Conservation (phyloP, 2,113 vertebrate genomes). For the Nannospalax galili region DNA sequence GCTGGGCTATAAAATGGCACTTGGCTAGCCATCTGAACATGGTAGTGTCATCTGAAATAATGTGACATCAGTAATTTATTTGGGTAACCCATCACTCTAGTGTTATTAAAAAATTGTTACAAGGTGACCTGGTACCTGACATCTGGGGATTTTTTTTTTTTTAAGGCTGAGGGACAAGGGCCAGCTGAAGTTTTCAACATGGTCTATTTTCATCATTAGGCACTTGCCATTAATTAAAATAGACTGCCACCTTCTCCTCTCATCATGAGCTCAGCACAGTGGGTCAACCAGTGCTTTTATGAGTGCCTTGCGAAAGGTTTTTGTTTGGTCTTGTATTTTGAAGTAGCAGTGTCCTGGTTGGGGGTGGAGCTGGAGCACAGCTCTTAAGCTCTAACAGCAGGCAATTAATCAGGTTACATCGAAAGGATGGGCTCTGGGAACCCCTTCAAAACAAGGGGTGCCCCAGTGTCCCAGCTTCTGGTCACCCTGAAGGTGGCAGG, state of each 20-base stretch:
- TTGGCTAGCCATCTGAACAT: not conserved
- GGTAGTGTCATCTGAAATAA: not conserved
- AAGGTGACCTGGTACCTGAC: not conserved
- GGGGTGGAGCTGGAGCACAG: not conserved
- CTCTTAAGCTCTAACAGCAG: not conserved
- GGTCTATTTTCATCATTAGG: conserved; percentile 64
- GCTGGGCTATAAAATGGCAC: not conserved
- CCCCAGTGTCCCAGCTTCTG: not conserved
- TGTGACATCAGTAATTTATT: not conserved
- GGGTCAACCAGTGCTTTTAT: not conserved
- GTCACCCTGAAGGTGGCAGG: not conserved
- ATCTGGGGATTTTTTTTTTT: not conserved
- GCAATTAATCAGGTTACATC: not conserved
- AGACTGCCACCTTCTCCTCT: conserved; percentile 58
- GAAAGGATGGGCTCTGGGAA: not conserved
- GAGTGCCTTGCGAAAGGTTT: not conserved
- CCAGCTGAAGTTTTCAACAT: conserved; percentile 3
- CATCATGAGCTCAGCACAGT: not conserved
- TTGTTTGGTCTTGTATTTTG: not conserved
- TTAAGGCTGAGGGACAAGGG: not conserved
- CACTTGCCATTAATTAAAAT: conserved; percentile 67
- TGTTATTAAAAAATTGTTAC: not conserved
- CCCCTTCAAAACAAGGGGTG: not conserved
- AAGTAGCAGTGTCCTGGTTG: not conserved
- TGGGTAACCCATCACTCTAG: not conserved